Evolutionary conservation across 1,140 invertebrate genomes (phyloP).

Genomic region (Zaprionus davidi): DNA sequence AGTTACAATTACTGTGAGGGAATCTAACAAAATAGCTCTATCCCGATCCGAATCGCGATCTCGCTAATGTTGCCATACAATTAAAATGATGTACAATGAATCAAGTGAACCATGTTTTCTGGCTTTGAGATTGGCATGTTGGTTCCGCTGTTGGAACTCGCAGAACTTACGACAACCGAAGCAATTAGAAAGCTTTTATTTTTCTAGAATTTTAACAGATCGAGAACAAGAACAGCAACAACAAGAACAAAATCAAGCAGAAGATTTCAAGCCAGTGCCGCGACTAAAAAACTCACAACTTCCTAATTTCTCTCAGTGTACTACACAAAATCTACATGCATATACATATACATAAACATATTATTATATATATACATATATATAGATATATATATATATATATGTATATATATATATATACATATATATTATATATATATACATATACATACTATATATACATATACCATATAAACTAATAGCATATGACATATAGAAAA

Average conservation of each 20-base stretch:
- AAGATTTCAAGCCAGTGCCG: slow-evolving; percentile 7
- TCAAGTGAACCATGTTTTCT: slow-evolving; percentile 47
- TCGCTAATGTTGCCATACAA: slow-evolving; percentile 35
- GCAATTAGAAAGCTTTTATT: slow-evolving; percentile 81
- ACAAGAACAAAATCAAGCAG: slow-evolving; percentile 31
- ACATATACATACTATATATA: slow-evolving; percentile 18
- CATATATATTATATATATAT: neutral
- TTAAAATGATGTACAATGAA: slow-evolving; percentile 43
- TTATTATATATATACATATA: slow-evolving; percentile 37
- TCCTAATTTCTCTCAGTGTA: slow-evolving; percentile 80
- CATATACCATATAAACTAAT: slow-evolving; percentile 24
- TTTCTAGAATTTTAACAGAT: slow-evolving; percentile 75
- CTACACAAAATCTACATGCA: slow-evolving; percentile 44
- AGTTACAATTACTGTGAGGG: slow-evolving; percentile 20
- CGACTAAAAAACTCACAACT: slow-evolving; percentile 54
- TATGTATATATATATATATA: slow-evolving; percentile 28
- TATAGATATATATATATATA: slow-evolving; percentile 25
- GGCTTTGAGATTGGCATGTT: slow-evolving; percentile 35
- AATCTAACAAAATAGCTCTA: neutral
- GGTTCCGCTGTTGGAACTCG: slow-evolving; percentile 28
- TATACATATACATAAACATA: slow-evolving; percentile 39
- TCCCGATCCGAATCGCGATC: slow-evolving; percentile 32
- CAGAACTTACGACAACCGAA: slow-evolving; percentile 65
- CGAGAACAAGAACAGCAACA: slow-evolving; percentile 39
- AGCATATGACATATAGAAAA: slow-evolving; percentile 21